These are phyloP conservation scores for Cebidichthys violaceus DNA, from an alignment of 2,113 vertebrate genomes.

Conservation along the genomic window DNA sequence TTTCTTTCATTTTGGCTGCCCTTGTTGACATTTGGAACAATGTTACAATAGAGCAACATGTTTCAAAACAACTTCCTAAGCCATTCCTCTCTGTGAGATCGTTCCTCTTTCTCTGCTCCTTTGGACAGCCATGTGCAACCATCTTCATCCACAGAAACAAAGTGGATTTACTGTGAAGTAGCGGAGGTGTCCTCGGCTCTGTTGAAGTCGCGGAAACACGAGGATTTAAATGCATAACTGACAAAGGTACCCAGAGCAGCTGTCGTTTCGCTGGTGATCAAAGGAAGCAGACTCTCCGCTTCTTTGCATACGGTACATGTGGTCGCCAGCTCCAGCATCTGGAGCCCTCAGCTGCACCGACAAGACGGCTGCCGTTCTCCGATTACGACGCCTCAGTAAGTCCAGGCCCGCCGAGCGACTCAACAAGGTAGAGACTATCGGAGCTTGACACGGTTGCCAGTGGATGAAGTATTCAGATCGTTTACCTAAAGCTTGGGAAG, in stretches of 20 bases:
- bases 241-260: conserved; percentile 19
- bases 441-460: conserved; percentile 13
- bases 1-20: conserved; percentile 34
- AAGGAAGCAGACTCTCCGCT: conserved; percentile 34
- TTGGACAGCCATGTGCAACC: conserved; percentile 5
- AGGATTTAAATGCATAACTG: conserved; percentile 25
- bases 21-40: conserved; percentile 37
- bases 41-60: conserved; percentile 23
- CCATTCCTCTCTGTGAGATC: not conserved
- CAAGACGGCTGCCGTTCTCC: conserved; percentile 37
- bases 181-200: conserved; percentile 7
- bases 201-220: not conserved
- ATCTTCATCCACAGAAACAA: conserved; percentile 11
- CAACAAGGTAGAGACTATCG: conserved; percentile 44
- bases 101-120: conserved; percentile 5
- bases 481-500: not conserved
- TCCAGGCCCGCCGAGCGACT: conserved; percentile 46
- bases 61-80: conserved; percentile 40
- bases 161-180: not conserved
- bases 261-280: conserved; percentile 48
- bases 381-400: conserved; percentile 51
- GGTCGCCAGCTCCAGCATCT: conserved; percentile 51
- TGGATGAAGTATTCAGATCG: conserved; percentile 5
- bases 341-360: conserved; percentile 40
- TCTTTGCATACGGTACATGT: conserved; percentile 9